Evolutionary conservation across 2,797 vertebrate genomes (phyloP).

Genomic region (Etheostoma perlongum): DNA sequence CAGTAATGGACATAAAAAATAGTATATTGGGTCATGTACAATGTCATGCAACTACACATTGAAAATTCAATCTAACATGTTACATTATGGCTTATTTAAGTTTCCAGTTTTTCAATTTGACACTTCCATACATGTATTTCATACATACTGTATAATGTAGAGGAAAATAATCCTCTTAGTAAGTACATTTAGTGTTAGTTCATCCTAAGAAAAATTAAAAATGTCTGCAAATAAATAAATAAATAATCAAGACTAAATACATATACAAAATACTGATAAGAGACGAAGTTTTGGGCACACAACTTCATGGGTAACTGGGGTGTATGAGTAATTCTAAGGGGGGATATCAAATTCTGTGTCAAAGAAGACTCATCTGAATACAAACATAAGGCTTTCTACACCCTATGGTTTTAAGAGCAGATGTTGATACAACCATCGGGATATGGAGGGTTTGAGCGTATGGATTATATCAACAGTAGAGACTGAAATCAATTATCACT

Average conservation of each 20-base stretch:
- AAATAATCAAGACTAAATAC: background rate
- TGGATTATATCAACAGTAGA: conserved; percentile 3
- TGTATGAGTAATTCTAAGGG: background rate
- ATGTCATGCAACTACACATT: background rate
- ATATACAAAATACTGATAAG: no score
- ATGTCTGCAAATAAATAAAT: background rate
- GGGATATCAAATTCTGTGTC: background rate
- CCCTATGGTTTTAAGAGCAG: background rate
- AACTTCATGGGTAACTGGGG: background rate
- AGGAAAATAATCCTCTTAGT: background rate
- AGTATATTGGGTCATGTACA: background rate
- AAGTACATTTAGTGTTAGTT: background rate
- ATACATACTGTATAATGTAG: background rate
- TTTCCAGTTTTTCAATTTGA: background rate
- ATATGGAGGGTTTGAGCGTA: background rate
- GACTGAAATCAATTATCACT: background rate
- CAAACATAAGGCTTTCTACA: background rate
- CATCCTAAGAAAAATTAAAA: no score
- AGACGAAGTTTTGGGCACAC: no score
- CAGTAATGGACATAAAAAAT: background rate
- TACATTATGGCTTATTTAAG: background rate
- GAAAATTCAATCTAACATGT: background rate
- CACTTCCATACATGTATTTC: background rate
- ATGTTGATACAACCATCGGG: background rate
- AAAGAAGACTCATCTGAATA: background rate